Percentiles rank a stretch among this genome's conserved stretches.
Conservation (phyloP, 2,113 vertebrate genomes). For the Panthera tigris region DNA sequence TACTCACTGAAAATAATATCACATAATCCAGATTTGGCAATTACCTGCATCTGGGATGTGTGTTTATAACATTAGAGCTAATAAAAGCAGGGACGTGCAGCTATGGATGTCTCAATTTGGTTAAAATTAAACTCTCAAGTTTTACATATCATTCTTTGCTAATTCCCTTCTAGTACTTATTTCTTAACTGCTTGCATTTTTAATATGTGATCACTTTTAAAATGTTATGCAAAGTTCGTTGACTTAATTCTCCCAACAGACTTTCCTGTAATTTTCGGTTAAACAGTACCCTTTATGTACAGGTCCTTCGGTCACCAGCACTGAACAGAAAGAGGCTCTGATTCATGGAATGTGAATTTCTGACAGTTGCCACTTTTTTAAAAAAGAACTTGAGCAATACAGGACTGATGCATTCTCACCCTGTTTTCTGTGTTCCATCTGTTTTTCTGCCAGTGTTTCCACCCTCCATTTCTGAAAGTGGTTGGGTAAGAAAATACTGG, state of each 20-base stretch:
- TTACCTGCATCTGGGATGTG: neutral
- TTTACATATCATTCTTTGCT: neutral
- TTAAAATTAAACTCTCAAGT: neutral
- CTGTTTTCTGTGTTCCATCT: constrained; percentile 56
- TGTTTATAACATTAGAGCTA: constrained; percentile 11
- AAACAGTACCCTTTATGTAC: constrained; percentile 47
- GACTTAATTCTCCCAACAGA: neutral
- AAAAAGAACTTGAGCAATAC: constrained; percentile 77
- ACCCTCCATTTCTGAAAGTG: constrained; percentile 73
- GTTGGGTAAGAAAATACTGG: constrained; percentile 53
- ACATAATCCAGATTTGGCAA: neutral
- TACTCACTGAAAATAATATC: neutral
- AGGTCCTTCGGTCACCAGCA: constrained; percentile 41
- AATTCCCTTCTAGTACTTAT: neutral
- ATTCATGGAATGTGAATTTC: constrained; percentile 79
- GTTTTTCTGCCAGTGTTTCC: constrained; percentile 66
- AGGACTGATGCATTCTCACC: constrained; percentile 54
- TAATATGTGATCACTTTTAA: neutral
- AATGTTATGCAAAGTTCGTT: neutral
- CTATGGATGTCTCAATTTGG: neutral
- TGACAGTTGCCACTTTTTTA: constrained; percentile 72
- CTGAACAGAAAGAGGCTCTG: constrained; percentile 75
- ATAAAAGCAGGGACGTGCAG: neutral
- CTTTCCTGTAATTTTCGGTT: constrained; percentile 40
- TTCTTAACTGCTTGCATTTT: neutral